Conservation (phyloP, 2,113 vertebrate genomes). For the Gnathonemus echidnorhynchus region DNA sequence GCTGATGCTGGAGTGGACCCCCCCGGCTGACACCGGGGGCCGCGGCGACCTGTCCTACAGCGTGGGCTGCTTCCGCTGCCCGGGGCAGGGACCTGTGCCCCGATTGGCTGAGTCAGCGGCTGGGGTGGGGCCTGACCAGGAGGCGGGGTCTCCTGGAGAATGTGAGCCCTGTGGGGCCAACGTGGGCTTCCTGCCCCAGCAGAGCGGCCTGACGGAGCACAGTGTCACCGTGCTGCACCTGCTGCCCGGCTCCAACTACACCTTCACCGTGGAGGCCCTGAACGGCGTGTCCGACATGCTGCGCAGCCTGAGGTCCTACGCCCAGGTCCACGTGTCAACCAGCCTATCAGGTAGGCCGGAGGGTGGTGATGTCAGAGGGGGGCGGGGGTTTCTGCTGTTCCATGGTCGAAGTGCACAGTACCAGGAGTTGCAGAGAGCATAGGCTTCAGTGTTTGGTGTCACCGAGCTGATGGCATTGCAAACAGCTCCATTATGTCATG, state of each 20-base stretch:
- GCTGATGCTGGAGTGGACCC: constrained; percentile 73
- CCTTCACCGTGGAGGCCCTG: constrained; percentile 75
- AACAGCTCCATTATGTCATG: background rate
- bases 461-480: background rate
- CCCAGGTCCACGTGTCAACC: constrained; percentile 78
- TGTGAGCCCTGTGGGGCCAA: constrained; percentile 76
- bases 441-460: background rate
- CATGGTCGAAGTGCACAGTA: background rate
- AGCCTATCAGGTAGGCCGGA: constrained; percentile 64
- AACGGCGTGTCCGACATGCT: constrained; percentile 81
- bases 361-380: background rate
- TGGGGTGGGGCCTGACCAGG: background rate
- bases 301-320: constrained; percentile 63
- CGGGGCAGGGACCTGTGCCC: background rate
- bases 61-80: constrained; percentile 72
- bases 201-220: constrained; percentile 72
- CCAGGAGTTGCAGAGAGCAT: background rate
- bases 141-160: constrained; percentile 22
- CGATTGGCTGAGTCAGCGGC: background rate
- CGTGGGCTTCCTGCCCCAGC: constrained; percentile 85
- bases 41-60: constrained; percentile 80
- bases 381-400: background rate
- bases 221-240: constrained; percentile 83
- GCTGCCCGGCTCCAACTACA: constrained; percentile 82
- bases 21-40: constrained; percentile 71